Conservation (phyloP, 2,113 vertebrate genomes). For the Plecotus auritus region DNA sequence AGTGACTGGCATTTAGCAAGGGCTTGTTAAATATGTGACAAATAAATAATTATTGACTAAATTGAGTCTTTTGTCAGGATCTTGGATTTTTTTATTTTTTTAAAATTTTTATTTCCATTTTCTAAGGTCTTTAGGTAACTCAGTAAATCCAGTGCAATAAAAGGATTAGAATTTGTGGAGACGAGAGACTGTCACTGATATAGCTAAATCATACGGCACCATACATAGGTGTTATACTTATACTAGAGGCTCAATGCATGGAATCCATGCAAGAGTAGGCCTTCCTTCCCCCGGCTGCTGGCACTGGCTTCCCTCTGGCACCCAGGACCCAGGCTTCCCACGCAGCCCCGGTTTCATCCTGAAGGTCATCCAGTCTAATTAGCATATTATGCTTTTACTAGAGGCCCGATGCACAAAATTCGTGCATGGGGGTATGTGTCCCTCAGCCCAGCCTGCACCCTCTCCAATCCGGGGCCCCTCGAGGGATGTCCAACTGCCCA, state of each 20-base stretch:
- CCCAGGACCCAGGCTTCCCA: no score
- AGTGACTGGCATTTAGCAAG: not conserved
- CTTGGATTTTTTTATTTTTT: not conserved
- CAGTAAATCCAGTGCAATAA: not conserved
- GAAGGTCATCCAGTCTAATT: no score
- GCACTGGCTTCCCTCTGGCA: no score
- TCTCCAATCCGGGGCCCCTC: no score
- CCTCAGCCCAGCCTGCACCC: no score
- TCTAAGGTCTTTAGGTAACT: not conserved
- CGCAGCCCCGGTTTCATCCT: accelerated
- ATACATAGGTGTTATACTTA: not conserved
- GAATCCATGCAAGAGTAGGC: no score
- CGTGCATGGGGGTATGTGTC: no score
- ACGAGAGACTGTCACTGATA: not conserved
- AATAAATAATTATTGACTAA: not conserved
- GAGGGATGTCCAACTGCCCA: no score
- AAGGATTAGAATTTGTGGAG: not conserved
- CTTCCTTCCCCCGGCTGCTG: no score
- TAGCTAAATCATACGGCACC: not conserved
- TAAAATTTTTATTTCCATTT: not conserved
- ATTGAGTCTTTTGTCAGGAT: not conserved
- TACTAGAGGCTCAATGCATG: no score
- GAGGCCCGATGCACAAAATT: no score
- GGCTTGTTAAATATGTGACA: not conserved
- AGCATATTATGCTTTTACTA: no score